Conservation (phyloP, 92 coral and sea anemone species). For the Siderastrea radians region DNA sequence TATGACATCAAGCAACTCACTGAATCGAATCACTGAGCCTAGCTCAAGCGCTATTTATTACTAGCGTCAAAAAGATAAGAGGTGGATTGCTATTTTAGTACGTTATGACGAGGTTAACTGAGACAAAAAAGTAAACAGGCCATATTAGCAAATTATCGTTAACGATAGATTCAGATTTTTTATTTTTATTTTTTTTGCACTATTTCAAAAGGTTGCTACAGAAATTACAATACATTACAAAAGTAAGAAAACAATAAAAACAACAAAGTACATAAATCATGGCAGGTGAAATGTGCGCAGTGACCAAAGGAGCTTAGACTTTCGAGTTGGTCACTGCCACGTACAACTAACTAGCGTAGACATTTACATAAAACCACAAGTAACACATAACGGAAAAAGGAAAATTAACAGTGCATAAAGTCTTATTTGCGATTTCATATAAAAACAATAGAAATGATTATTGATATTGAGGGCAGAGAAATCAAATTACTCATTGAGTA, state of each 20-base stretch:
- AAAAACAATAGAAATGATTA: not conserved
- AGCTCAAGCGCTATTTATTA: too few relatives aligned
- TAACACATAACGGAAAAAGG: not conserved
- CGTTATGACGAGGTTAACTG: too few relatives aligned
- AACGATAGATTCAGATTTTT: not conserved
- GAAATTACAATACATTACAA: not conserved
- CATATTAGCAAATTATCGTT: too few relatives aligned
- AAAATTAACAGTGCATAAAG: slow-evolving; percentile 5
- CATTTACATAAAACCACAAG: slow-evolving; percentile 7
- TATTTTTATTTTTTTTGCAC: slow-evolving; percentile 1
- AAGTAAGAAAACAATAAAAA: not conserved
- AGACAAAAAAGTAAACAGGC: too few relatives aligned
- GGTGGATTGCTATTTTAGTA: too few relatives aligned
- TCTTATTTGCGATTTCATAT: not conserved
- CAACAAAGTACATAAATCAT: slow-evolving; percentile 6
- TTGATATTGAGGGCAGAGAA: not conserved
- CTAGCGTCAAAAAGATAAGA: too few relatives aligned
- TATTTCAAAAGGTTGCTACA: slow-evolving; percentile 3
- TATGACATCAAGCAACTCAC: too few relatives aligned
- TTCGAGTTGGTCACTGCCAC: slow-evolving; percentile 32
- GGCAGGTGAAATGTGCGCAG: slow-evolving; percentile 11
- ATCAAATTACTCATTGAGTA: slow-evolving; percentile 28
- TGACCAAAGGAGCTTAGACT: slow-evolving; percentile 29
- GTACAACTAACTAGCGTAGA: slow-evolving; percentile 12
- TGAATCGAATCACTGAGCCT: too few relatives aligned